Percentiles rank a stretch among this genome's conserved stretches.
phyloP scores from a whole-genome alignment of 2,113 vertebrate genomes.

The Ceratotherium simum region DNA sequence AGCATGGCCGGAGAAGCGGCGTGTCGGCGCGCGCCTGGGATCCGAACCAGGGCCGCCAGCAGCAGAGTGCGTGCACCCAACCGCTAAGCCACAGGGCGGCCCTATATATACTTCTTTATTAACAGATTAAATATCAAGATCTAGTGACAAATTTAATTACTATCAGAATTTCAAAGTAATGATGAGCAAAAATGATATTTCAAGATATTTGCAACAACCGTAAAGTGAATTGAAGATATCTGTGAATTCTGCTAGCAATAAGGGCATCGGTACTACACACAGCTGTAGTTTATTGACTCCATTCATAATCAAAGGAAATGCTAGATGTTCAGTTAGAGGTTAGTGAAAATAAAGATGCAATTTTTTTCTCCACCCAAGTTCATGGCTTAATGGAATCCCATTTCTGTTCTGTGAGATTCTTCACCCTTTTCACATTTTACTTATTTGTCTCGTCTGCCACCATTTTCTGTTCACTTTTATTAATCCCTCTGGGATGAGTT shows the following conservation, averaged over 20 bases:
- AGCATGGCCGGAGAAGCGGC: too few relatives aligned
- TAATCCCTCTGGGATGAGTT: background rate
- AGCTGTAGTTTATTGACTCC: background rate
- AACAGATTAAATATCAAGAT: constrained; percentile 32
- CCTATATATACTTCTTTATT: background rate
- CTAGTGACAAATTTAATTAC: constrained; percentile 10
- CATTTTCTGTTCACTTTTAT: constrained; percentile 22
- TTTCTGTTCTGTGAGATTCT: background rate
- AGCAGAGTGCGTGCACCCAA: too few relatives aligned
- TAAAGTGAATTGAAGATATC: constrained; percentile 43
- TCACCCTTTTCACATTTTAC: background rate
- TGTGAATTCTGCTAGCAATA: constrained; percentile 21
- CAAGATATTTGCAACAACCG: constrained; percentile 32
- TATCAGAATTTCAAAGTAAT: constrained; percentile 32
- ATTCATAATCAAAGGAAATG: constrained; percentile 32
- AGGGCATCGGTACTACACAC: background rate
- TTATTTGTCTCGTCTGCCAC: background rate
- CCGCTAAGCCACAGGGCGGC: too few relatives aligned
- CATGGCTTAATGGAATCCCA: background rate
- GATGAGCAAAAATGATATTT: constrained; percentile 35
- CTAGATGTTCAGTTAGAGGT: constrained; percentile 18
- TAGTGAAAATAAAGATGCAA: constrained; percentile 29
- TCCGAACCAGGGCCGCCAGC: too few relatives aligned
- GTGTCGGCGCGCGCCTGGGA: too few relatives aligned
- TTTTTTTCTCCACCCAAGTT: background rate